Conservation (phyloP, 2,113 vertebrate genomes). For the Pituophis catenifer region DNA sequence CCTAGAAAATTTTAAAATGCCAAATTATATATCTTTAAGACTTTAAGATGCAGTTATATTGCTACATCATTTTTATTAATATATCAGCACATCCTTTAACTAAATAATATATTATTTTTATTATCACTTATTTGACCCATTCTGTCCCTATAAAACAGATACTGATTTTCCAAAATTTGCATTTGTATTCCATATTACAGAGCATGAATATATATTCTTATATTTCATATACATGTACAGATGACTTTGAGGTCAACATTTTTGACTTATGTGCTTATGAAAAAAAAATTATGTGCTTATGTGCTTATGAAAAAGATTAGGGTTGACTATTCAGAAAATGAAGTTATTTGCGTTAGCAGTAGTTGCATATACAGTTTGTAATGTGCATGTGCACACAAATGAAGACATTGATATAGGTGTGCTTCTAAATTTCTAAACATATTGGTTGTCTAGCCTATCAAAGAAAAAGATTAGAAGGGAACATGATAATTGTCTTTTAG, state of each 20-base stretch:
- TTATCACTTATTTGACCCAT: background rate
- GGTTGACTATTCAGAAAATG: background rate
- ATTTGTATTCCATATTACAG: background rate
- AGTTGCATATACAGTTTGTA: background rate
- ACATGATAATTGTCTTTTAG: background rate
- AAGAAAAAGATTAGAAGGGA: background rate
- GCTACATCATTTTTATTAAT: slow-evolving; percentile 6
- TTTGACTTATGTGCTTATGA: background rate
- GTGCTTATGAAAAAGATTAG: background rate
- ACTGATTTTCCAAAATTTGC: slow-evolving; percentile 44
- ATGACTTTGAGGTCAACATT: background rate
- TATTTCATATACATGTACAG: rapidly evolving
- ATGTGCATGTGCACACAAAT: background rate
- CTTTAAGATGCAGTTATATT: slow-evolving; percentile 21
- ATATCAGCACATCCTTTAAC: background rate
- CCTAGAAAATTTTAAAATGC: background rate
- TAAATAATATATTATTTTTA: slow-evolving; percentile 9
- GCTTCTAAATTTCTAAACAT: background rate
- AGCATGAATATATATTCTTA: background rate
- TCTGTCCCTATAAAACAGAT: slow-evolving; percentile 32
- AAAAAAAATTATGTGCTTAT: background rate
- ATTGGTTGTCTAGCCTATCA: background rate
- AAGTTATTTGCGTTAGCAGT: background rate
- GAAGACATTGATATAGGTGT: background rate
- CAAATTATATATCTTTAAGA: background rate